Evolutionary conservation across 2,797 vertebrate genomes (phyloP), one percentile per base, ranked within the genome.

Genomic region (Sardinella longiceps): DNA sequence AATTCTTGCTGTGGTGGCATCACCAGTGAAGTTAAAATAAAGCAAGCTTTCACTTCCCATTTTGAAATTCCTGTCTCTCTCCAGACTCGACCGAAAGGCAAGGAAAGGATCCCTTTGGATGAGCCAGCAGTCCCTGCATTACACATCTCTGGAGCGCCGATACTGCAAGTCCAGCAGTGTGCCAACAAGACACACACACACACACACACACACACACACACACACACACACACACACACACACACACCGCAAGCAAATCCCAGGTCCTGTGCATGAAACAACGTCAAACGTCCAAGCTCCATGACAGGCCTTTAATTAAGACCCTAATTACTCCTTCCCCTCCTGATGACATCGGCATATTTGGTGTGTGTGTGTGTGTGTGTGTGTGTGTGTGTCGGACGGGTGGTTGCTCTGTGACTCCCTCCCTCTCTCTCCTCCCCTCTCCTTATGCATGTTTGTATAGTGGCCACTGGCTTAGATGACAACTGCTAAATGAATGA

Each of bases 251-350:
- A n/a, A 45, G 28, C 60, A 51, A 85, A 50, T 82, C 50, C 86
- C 83, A 81, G 58, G 39, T 80, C 80, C 80, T 81, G 56, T 63
- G 86, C 81, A 84, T 83, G 70, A 58, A 80, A 80, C 20, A 81
- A 80, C 43, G 84, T 66, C 82, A 66, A 53, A 46, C 33, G 83
- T n/a, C 2, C 74, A 51, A 51, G 77, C 82, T 80, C 83, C 56
- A 74, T 85, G 87, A 88, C 80, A 58, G 60, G 63, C 82, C 80
- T 87, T 84, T 89, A 90, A 90, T 90, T 88, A 89, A 87, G 82
- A 81, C 74, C 70, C 88, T 90, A 89, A 89, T 89, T 89, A 86
- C 85, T 89, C 70, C 81, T 83, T 85, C 80, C 82, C 56, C 84
- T 90, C 85, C 84, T 84, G 82, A 86, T 87, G 85, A 66, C 87